Percentiles rank a stretch among this genome's conserved stretches.
These are phyloP conservation scores for Dallia pectoralis DNA, from an alignment of 2,797 vertebrate genomes.

Conservation along the genomic window DNA sequence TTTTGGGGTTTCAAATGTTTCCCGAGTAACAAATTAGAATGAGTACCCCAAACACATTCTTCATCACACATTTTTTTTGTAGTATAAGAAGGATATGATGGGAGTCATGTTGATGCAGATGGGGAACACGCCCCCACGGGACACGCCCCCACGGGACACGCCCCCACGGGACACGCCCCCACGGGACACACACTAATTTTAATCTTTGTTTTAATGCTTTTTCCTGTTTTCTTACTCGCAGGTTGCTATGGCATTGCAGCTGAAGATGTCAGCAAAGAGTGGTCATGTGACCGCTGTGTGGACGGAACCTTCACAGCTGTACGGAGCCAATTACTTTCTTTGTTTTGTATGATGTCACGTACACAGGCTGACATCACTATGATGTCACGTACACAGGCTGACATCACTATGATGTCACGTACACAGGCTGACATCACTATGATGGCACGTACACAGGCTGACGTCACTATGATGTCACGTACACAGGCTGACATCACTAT, in stretches of 20 bases:
- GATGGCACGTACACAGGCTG: background rate
- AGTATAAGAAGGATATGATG: too few species aligned
- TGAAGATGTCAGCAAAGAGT: conserved; percentile 78
- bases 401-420: background rate
- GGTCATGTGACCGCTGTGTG: conserved; percentile 89
- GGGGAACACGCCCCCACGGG: too few species aligned
- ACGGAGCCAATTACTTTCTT: conserved; percentile 58
- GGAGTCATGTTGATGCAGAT: too few species aligned
- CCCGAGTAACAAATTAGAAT: too few species aligned
- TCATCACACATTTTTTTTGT: too few species aligned
- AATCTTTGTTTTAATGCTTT: background rate
- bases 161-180: too few species aligned
- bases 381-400: background rate
- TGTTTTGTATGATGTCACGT: conserved; percentile 6
- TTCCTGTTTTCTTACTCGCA: conserved; percentile 38
- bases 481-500: too few species aligned
- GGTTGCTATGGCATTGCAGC: conserved; percentile 92
- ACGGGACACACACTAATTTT: background rate
- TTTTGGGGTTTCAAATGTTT: too few species aligned
- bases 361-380: background rate
- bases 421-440: too few species aligned
- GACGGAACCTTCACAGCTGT: conserved; percentile 87
- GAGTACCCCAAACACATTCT: too few species aligned
- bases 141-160: too few species aligned
- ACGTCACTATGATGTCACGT: background rate